Evolutionary conservation across 2,113 vertebrate species (phyloP), one percentile per base, ranked within the genome.

Genomic region (Vulpes ferrilata): DNA sequence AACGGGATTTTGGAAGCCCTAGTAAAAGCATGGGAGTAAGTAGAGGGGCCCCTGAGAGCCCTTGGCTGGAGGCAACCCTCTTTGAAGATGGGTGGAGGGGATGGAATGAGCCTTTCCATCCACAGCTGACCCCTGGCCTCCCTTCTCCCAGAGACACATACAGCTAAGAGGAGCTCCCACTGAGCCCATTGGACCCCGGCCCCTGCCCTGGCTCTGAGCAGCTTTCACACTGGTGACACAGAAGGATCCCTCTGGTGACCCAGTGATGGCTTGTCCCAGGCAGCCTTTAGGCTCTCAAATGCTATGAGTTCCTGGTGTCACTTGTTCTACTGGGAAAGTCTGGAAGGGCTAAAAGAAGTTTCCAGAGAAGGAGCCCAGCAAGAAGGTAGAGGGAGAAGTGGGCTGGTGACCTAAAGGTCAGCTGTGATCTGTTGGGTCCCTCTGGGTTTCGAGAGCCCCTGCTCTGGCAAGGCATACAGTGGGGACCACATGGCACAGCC

Each of bases 161-260:
- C 43, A 43, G 43, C 43, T 43, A 43, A 43, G 43, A 43, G 43
- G 43, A 43, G 43, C 43, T 43, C 43, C 43, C 27, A 9, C 0
- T 1, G 7, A 57, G 83, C 9, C 27, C 13, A 6, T 20, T 8
- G 11, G 11, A n/a, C 22, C 43, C 73, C 32, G 3, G 2, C 13
- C 25, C 32, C 57, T 16, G 17, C 43, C 48, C 48, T 1, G 0
- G 60, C 62, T 51, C 30, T 7, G 27, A 43, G 55, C 32, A 23
- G 20, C 19, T 59, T 51, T 25, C 76, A 13, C 1, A 0, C 7
- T 2, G 8, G 15, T 16, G 16, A 51, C 9, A 65, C 0, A 0
- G 20, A 12, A 78, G 38, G 51, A 22, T 32, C n/a, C 12, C 35
- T 57, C 5, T 17, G 7, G 5, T 9, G 32, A 38, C 8, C 5